Conservation (phyloP, 2,113 vertebrate genomes). For the Chroicocephalus ridibundus region DNA sequence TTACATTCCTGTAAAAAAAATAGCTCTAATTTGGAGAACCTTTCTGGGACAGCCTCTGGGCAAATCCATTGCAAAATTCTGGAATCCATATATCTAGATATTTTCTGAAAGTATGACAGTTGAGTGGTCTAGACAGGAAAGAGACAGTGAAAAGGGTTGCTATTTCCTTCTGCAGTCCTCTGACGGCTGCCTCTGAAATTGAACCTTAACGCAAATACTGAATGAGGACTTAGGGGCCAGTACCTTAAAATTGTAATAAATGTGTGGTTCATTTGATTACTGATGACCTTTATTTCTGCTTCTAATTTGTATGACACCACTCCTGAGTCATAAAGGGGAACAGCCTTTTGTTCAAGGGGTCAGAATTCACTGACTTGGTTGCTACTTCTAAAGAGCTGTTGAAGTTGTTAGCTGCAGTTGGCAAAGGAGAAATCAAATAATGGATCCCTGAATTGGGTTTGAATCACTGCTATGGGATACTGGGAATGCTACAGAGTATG, state of each 20-base stretch:
- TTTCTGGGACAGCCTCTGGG: background rate
- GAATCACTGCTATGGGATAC: background rate
- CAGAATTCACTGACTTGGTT: background rate
- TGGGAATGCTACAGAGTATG: background rate
- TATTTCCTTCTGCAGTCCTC: background rate
- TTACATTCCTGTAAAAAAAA: background rate
- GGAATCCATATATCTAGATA: background rate
- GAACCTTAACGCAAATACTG: background rate
- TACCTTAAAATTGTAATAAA: background rate
- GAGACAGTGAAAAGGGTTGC: background rate
- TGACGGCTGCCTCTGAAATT: background rate
- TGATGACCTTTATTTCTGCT: background rate
- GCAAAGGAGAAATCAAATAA: background rate
- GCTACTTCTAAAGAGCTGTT: background rate
- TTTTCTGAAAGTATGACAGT: background rate
- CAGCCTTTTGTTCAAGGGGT: background rate
- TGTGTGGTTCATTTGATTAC: background rate
- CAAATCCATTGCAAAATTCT: background rate
- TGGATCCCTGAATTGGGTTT: background rate
- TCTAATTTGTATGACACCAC: background rate
- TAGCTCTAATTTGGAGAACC: background rate
- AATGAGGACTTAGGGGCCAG: background rate
- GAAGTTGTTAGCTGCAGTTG: background rate
- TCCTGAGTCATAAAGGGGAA: background rate
- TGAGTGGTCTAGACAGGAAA: background rate